Conservation (phyloP, 2,797 vertebrate genomes). For the Pogoniulus pusillus region DNA sequence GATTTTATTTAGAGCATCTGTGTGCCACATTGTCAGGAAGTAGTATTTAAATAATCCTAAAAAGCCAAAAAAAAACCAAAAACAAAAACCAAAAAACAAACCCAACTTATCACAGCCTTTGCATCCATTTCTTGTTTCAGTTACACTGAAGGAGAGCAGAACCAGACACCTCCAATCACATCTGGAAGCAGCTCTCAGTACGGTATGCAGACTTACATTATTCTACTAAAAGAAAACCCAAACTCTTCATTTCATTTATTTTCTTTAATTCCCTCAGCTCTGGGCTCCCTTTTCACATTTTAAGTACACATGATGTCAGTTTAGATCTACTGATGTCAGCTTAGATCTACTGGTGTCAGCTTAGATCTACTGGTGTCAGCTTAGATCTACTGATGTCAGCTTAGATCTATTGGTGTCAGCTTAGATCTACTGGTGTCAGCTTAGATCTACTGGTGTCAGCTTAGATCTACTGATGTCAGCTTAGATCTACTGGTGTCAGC, state of each 20-base stretch:
- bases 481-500: slow-evolving; percentile 53
- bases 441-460: slow-evolving; percentile 53
- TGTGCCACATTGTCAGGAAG: slow-evolving; percentile 45
- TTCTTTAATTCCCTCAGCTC: neutral
- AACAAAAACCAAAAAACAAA: too few species aligned
- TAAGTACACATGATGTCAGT: slow-evolving; percentile 42
- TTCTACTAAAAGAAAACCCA: too few species aligned
- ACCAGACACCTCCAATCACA: neutral
- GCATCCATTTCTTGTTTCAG: slow-evolving; percentile 22
- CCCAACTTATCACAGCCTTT: slow-evolving; percentile 20
- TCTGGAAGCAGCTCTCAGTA: slow-evolving; percentile 2
- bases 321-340: slow-evolving; percentile 52
- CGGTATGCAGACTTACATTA: too few species aligned
- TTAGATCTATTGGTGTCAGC: slow-evolving; percentile 53
- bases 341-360: slow-evolving; percentile 53
- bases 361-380: slow-evolving; percentile 53
- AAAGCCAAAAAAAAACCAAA: slow-evolving; percentile 13
- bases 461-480: slow-evolving; percentile 56
- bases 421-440: slow-evolving; percentile 53
- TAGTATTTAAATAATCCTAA: slow-evolving; percentile 34
- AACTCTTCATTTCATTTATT: too few species aligned
- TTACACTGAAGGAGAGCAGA: neutral
- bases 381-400: slow-evolving; percentile 56
- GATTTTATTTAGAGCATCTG: slow-evolving; percentile 25
- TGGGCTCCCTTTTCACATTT: slow-evolving; percentile 13